These are phyloP conservation scores for Drosophila limbata DNA, from an alignment of 2,888 invertebrate genomes.

Conservation along the genomic window DNA sequence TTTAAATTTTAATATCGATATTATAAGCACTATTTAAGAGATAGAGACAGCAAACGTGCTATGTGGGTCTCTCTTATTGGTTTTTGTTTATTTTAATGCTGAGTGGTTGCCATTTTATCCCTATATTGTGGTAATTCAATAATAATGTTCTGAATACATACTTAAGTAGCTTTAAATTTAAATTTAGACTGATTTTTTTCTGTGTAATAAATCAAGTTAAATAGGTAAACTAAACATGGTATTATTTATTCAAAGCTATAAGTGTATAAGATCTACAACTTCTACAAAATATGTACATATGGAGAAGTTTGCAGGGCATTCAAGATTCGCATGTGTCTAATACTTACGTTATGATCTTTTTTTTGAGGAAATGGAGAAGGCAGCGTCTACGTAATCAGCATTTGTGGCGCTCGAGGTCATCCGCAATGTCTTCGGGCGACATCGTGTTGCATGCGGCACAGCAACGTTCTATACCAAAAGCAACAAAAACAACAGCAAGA, in stretches of 20 bases:
- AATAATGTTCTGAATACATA: too few relatives aligned
- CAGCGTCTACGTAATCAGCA: slow-evolving; percentile 77
- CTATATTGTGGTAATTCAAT: too few relatives aligned
- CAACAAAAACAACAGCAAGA: slow-evolving; percentile 20
- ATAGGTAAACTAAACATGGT: too few relatives aligned
- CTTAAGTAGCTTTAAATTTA: too few relatives aligned
- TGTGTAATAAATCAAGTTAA: too few relatives aligned
- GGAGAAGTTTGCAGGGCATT: slow-evolving; percentile 23
- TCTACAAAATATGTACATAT: not conserved
- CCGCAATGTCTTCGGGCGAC: slow-evolving; percentile 73
- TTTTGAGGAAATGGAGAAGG: slow-evolving; percentile 59
- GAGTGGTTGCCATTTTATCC: too few relatives aligned
- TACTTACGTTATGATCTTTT: slow-evolving; percentile 15
- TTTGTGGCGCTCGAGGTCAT: slow-evolving; percentile 81
- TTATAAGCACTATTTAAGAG: too few relatives aligned
- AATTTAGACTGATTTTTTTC: too few relatives aligned
- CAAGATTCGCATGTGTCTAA: slow-evolving; percentile 13
- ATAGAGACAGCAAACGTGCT: too few relatives aligned
- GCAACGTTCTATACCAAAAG: slow-evolving; percentile 55
- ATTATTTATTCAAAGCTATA: not conserved
- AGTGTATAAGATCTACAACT: not conserved
- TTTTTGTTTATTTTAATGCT: too few relatives aligned
- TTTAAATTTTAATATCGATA: too few relatives aligned
- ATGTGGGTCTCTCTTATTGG: too few relatives aligned
- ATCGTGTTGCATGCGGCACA: slow-evolving; percentile 74